These are phyloP conservation scores for Orussus abietinus DNA, from an alignment of 1,140 invertebrate genomes.

Conservation along the genomic window DNA sequence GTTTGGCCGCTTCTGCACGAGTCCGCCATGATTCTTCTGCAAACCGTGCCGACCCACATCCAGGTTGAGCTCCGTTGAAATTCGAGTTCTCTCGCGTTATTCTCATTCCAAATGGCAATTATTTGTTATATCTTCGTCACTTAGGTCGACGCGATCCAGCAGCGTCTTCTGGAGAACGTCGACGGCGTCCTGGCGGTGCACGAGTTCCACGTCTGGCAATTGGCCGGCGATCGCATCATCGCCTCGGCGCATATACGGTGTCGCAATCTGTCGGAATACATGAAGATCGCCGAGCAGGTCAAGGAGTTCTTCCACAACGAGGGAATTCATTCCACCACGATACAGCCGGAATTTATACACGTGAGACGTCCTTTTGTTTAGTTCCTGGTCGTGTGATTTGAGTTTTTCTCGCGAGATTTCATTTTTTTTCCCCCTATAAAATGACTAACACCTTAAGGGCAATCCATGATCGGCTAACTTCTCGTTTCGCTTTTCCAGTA, in stretches of 20 bases:
- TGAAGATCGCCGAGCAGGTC: constrained; percentile 90
- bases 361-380: too few relatives aligned
- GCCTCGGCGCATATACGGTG: constrained; percentile 90
- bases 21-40: constrained; percentile 83
- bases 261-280: constrained; percentile 82
- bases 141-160: constrained; percentile 80
- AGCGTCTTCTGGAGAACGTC: constrained; percentile 77
- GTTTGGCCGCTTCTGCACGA: constrained; percentile 85
- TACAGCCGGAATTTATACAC: constrained; percentile 87
- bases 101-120: constrained; percentile 1
- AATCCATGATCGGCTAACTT: too few relatives aligned
- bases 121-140: constrained; percentile 11
- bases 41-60: constrained; percentile 90
- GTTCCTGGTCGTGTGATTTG: too few relatives aligned
- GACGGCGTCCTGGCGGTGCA: constrained; percentile 89
- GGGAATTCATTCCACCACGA: constrained; percentile 87
- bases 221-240: constrained; percentile 88
- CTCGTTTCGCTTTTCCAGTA: constrained; percentile 42
- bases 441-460: too few relatives aligned
- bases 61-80: constrained; percentile 56
- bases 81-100: constrained; percentile 1
- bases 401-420: too few relatives aligned
- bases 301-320: constrained; percentile 95
- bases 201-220: constrained; percentile 92
- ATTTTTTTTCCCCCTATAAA: too few relatives aligned